Evolutionary conservation across 1,140 invertebrate species (phyloP).

Genomic region (Homalodisca vitripennis): DNA sequence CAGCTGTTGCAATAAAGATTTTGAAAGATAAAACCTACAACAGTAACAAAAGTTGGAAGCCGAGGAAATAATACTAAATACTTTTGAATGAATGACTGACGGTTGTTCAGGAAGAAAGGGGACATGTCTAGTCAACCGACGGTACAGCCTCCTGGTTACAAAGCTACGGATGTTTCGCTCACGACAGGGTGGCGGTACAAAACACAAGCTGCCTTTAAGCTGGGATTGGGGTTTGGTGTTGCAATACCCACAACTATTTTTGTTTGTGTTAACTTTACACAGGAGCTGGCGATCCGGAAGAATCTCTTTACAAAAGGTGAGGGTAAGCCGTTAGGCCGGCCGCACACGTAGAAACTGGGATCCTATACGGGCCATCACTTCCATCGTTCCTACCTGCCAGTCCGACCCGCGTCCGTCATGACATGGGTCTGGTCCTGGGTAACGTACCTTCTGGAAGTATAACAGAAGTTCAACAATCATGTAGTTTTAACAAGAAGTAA

Average conservation of each 20-base stretch:
- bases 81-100: no score
- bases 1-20: no score
- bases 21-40: no score
- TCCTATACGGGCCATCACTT: neutral
- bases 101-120: no score
- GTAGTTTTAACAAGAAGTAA: no score
- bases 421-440: neutral
- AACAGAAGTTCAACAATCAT: no score
- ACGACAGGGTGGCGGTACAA: neutral
- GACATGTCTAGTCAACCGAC: no score
- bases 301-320: slow-evolving; percentile 7
- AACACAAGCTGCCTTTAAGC: slow-evolving; percentile 1
- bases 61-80: no score
- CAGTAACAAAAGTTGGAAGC: no score
- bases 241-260: slow-evolving; percentile 10
- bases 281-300: slow-evolving; percentile 8
- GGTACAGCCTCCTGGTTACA: neutral
- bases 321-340: slow-evolving; percentile 12
- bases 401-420: slow-evolving; percentile 2
- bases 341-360: neutral
- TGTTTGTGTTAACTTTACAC: slow-evolving; percentile 15
- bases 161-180: slow-evolving; percentile 1
- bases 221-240: neutral
- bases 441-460: no score
- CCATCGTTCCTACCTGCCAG: slow-evolving; percentile 11